Base-by-base conservation (phyloP, 2,113 vertebrate species). In the Trogon melanurus region DNA sequence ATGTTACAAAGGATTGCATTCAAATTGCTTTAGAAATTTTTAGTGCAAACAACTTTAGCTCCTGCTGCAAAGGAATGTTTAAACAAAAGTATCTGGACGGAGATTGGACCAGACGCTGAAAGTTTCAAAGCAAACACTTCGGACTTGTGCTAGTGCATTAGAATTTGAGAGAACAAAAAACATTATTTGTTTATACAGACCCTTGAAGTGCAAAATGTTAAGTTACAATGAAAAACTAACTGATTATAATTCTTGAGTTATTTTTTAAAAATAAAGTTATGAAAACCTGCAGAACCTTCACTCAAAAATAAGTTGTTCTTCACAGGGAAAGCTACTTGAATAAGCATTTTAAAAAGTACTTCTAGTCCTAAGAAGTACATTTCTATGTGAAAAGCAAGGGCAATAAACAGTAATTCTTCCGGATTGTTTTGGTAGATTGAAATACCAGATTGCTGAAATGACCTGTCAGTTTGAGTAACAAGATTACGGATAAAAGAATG, bases 21-120 rank as follows among this genome's bases (percentile, higher is more conserved):
- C 23, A 58, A 22, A 38, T 89, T 71, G 71, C 50, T 66, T 41
- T 86, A 4, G 56, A 96, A 86, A 82, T 23, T 6, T 70, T 41
- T 73, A 53, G n/a, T 56, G 60, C 73, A 85, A 96, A 79, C 61
- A 75, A 58, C 26, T 76, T 82, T 25, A 71, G 44, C 44, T 94
- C 88, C 92, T 93, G 72, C 88, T 86, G 90, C 60, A 93, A 88
- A 93, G 72, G 90, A 93, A 95, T 96, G 88, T 94, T 95, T 88
- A 67, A 94, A 93, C 79, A 90, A 51, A 91, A 85, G 29, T 90
- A 51, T 66, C 44, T 73, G 22, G 20, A 30, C 21, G 76, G 53
- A 74, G 72, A n/a, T 36, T 88, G 82, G 56, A 53, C 82, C 67
- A 78, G 47, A 13, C 58, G 18, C 30, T 72, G 58, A 17, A 85